Percentiles rank a stretch among this genome's conserved stretches.
These are phyloP conservation scores for Hoplodrina ambigua DNA, from an alignment of 2,888 invertebrate species.

Conservation along the genomic window DNA sequence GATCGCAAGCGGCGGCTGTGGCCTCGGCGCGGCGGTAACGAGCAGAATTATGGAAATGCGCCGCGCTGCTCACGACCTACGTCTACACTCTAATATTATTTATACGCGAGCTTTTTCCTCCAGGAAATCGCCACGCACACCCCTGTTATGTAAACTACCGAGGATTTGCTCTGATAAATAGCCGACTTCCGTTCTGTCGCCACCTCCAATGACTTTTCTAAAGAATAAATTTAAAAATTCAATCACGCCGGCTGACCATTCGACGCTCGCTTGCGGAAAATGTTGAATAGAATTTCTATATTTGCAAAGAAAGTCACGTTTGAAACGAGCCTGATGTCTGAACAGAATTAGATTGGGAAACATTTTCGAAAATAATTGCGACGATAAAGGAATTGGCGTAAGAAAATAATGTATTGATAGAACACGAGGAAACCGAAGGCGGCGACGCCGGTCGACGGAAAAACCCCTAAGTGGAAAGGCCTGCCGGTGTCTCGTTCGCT, in stretches of 20 bases:
- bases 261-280: slow-evolving; percentile 39
- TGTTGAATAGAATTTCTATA: slow-evolving; percentile 49
- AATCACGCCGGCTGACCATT: slow-evolving; percentile 57
- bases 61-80: slow-evolving; percentile 62
- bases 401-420: slow-evolving; percentile 63
- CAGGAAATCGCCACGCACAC: slow-evolving; percentile 72
- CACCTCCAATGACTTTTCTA: slow-evolving; percentile 59
- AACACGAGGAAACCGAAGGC: slow-evolving; percentile 51
- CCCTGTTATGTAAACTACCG: slow-evolving; percentile 66
- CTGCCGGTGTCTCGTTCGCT: slow-evolving; percentile 70
- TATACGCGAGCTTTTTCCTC: slow-evolving; percentile 74
- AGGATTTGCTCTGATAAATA: slow-evolving; percentile 74
- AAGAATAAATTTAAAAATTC: slow-evolving; percentile 63
- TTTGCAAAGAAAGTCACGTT: slow-evolving; percentile 48
- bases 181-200: slow-evolving; percentile 65
- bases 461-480: slow-evolving; percentile 77
- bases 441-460: slow-evolving; percentile 70
- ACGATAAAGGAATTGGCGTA: slow-evolving; percentile 54
- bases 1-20: slow-evolving; percentile 65
- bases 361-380: slow-evolving; percentile 61
- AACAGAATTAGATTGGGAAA: slow-evolving; percentile 38
- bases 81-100: slow-evolving; percentile 69
- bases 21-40: slow-evolving; percentile 73
- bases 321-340: slow-evolving; percentile 36
- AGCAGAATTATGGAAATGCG: slow-evolving; percentile 85